Evolutionary conservation across 1,140 invertebrate genomes (phyloP).

Genomic region (Rhyacophila brunnea): DNA sequence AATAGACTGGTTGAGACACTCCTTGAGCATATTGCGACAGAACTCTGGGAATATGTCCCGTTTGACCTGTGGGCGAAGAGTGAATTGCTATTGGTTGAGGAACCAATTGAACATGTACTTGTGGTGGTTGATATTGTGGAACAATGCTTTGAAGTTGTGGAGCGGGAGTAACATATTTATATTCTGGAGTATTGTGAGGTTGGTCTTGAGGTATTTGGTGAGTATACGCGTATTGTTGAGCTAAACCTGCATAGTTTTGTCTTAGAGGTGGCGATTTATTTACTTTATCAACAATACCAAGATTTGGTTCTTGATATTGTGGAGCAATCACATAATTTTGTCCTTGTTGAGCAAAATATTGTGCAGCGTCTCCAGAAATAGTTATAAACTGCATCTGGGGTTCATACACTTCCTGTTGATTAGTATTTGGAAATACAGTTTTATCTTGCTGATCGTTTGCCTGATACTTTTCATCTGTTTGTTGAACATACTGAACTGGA

Average conservation of each 20-base stretch:
- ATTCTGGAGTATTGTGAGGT: conserved; percentile 8
- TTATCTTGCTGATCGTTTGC: neutral
- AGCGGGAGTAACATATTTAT: conserved; percentile 3
- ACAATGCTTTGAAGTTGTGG: neutral
- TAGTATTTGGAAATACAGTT: neutral
- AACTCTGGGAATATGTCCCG: conserved; percentile 18
- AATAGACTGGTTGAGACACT: conserved; percentile 26
- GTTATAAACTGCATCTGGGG: neutral
- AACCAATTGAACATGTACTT: neutral
- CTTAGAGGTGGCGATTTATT: conserved; percentile 1
- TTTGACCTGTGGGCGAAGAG: neutral
- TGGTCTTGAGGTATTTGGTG: conserved; percentile 12
- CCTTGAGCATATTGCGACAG: conserved; percentile 27
- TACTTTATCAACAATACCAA: conserved; percentile 1
- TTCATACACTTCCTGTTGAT: neutral
- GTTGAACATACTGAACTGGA: neutral
- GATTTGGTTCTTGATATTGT: conserved; percentile 10
- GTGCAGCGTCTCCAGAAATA: neutral
- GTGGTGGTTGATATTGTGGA: conserved; percentile 13
- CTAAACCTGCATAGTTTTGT: conserved; percentile 12
- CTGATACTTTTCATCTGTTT: conserved; percentile 2
- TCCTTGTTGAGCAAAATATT: neutral
- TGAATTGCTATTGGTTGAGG: conserved; percentile 4
- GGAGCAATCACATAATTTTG: conserved; percentile 10
- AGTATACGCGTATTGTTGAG: conserved; percentile 9